phyloP scores from a whole-genome alignment of 2,113 vertebrate genomes.

The Hylia prasina region DNA sequence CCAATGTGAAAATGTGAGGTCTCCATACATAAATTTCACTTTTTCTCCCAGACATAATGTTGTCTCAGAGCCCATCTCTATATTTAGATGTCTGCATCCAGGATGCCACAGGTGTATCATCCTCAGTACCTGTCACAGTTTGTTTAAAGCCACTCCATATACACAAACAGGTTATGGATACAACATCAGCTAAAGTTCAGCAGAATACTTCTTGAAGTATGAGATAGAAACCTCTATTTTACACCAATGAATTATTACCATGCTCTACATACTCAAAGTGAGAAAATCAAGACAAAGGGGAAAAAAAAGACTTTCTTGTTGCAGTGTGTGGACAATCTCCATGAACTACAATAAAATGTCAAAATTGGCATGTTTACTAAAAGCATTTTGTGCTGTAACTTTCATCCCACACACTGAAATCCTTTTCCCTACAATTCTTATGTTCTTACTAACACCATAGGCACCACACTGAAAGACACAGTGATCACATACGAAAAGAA shows the following conservation, averaged over 20 bases:
- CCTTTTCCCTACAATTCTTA: background rate
- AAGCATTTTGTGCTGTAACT: background rate
- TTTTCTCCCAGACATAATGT: background rate
- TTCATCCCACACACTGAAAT: background rate
- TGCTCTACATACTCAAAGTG: background rate
- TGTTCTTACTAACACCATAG: background rate
- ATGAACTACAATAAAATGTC: background rate
- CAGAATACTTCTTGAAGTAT: background rate
- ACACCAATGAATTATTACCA: background rate
- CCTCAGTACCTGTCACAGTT: background rate
- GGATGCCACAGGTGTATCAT: background rate
- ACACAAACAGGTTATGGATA: background rate
- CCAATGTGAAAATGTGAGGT: background rate
- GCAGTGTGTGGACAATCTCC: background rate
- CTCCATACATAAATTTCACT: background rate
- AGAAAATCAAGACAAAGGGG: background rate
- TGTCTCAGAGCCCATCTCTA: background rate
- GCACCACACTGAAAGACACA: background rate
- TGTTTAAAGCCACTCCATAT: background rate
- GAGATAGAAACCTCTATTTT: background rate
- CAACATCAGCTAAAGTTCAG: background rate
- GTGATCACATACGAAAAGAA: background rate
- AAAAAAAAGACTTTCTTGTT: background rate
- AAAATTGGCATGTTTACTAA: background rate
- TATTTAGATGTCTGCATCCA: background rate